These are phyloP conservation scores for Chromobotia macracanthus DNA, from an alignment of 2,797 vertebrate genomes.

Conservation along the genomic window DNA sequence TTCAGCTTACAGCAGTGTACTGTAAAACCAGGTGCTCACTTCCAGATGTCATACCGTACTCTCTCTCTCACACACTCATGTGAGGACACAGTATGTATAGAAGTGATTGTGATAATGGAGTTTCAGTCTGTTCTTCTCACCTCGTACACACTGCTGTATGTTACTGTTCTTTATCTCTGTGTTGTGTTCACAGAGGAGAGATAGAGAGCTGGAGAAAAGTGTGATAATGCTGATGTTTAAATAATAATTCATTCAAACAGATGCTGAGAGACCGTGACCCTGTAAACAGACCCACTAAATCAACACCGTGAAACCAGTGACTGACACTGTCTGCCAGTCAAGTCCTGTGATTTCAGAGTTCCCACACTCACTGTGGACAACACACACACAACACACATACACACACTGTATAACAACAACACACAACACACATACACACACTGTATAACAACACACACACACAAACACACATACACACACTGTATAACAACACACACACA, in stretches of 20 bases:
- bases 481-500: no score
- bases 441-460: no score
- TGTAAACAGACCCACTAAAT: conserved; percentile 26
- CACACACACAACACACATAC: neutral
- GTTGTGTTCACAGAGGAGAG: neutral
- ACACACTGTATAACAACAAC: no score
- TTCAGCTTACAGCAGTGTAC: neutral
- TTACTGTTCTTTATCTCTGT: neutral
- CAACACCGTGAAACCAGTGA: neutral
- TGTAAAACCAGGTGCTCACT: conserved; percentile 32
- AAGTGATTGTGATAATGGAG: conserved; percentile 41
- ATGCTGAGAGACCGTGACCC: conserved; percentile 14
- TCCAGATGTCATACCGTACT: conserved; percentile 1
- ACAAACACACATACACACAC: no score
- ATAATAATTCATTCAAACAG: conserved; percentile 19
- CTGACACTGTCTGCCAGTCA: no score
- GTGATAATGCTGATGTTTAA: conserved; percentile 21
- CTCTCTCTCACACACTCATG: conserved; percentile 5
- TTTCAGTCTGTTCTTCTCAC: conserved; percentile 44
- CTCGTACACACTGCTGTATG: neutral
- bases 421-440: no score
- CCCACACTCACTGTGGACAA: neutral
- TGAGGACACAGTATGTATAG: conserved; percentile 47
- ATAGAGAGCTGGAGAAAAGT: neutral
- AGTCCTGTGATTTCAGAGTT: no score